Evolutionary conservation across 2,888 invertebrate genomes (phyloP), one percentile per base, ranked within the genome.

Genomic region (Blastobasis lacticolella): DNA sequence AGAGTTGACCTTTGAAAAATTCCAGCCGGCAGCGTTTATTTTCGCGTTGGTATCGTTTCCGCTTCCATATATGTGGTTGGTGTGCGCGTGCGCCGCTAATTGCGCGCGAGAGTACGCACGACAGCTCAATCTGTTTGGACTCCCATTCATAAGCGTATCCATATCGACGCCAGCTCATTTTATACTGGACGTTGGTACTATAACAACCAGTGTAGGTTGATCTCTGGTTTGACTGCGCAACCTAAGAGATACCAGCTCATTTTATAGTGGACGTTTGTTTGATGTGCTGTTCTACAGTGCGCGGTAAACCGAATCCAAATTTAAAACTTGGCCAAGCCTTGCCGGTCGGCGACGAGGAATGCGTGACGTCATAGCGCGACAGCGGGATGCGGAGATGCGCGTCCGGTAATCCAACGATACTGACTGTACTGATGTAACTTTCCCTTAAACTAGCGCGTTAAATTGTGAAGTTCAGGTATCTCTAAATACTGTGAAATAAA

Each of bases 311-410:
- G 64, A 71, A 73, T 81, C 85, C 78, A 83, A 83, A 80, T 74
- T 75, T 83, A 81, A 79, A 78, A 75, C 69, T 75, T 78, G 83
- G 79, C 82, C 72, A 67, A 72, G 76, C 70, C 64, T 61, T 42
- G 42, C 42, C 60, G 54, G 64, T 66, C 66, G 67, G 66, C 69
- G 71, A 69, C 73, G 63, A 54, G 83, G 83, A 81, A 85, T 83
- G 78, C 38, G 58, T 81, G 81, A 83, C 85, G 86, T 80, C 74
- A 75, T 52, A 3, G 5, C 41, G 36, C 40, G 23, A 36, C 41
- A 48, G 41, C 23, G 23, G 23, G 23, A 23, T 23, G 23, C 23
- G 23, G 23, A 23, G 23, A 23, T 23, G 23, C 23, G 23, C 23
- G 23, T 23, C 23, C 23, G 23, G 23, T 23, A 23, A 23, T 23